A percentile compares a stretch with the other conserved stretches of the same genome.
Evolutionary conservation across 2,113 vertebrate species (phyloP).

Genomic region (Ahaetulla prasina): DNA sequence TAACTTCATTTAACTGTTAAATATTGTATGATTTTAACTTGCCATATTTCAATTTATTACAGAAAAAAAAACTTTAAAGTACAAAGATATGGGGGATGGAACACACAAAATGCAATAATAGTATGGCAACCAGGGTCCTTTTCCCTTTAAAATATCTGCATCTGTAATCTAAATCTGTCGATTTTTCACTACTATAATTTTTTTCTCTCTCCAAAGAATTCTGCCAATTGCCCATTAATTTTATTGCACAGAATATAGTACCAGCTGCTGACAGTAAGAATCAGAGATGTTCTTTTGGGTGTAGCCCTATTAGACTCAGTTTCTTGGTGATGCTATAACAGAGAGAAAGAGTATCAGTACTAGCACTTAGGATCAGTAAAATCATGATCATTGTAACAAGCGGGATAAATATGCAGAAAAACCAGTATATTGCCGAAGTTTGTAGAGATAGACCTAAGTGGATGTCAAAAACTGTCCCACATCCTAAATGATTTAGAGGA

Average conservation of each 20-base stretch:
- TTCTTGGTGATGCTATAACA: background rate
- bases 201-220: background rate
- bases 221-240: background rate
- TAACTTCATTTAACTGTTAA: background rate
- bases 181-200: background rate
- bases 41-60: conserved; percentile 11
- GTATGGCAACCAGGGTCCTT: background rate
- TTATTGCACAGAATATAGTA: background rate
- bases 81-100: background rate
- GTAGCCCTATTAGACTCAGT: background rate
- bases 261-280: background rate
- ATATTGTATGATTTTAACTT: background rate
- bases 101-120: background rate
- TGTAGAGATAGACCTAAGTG: background rate
- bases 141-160: background rate
- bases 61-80: background rate
- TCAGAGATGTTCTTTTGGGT: background rate
- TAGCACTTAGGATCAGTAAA: background rate
- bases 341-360: background rate
- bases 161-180: background rate
- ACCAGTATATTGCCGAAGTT: background rate
- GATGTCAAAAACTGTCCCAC: background rate
- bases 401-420: background rate
- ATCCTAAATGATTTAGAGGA: background rate
- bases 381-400: background rate